phyloP scores from a whole-genome alignment of 53 echinoderm and acorn worm genomes.

The Echinometra lucunter region DNA sequence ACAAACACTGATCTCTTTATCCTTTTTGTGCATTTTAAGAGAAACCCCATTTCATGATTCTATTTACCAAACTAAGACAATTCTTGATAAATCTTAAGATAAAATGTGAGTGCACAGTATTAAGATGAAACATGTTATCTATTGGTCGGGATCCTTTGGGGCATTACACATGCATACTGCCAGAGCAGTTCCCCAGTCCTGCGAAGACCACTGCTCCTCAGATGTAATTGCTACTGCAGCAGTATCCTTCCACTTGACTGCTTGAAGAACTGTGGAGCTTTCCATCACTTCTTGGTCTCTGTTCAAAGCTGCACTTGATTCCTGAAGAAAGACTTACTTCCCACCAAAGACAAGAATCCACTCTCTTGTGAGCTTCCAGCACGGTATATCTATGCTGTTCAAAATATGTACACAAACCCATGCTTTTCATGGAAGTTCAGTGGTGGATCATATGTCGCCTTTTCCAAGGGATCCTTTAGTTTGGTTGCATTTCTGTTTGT shows the following conservation, averaged over 20 bases:
- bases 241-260: background rate
- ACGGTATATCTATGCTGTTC: slow-evolving; percentile 49
- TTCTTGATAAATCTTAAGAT: background rate
- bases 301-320: slow-evolving; percentile 69
- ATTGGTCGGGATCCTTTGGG: background rate
- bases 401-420: slow-evolving; percentile 44
- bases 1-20: background rate
- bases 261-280: background rate
- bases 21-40: background rate
- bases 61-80: background rate
- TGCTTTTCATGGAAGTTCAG: background rate
- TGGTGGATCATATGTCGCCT: background rate
- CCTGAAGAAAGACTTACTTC: slow-evolving; percentile 60
- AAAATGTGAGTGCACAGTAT: background rate
- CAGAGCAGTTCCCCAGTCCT: background rate
- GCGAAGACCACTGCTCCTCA: background rate
- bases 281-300: slow-evolving; percentile 29
- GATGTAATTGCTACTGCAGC: background rate
- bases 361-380: slow-evolving; percentile 19
- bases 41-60: background rate
- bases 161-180: background rate
- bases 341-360: background rate
- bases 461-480: slow-evolving; percentile 9
- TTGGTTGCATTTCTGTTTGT: background rate
- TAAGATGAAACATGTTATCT: background rate